Evolutionary conservation across 2,113 vertebrate genomes (phyloP), one percentile per base, ranked within the genome.

Genomic region (Prinia subflava): DNA sequence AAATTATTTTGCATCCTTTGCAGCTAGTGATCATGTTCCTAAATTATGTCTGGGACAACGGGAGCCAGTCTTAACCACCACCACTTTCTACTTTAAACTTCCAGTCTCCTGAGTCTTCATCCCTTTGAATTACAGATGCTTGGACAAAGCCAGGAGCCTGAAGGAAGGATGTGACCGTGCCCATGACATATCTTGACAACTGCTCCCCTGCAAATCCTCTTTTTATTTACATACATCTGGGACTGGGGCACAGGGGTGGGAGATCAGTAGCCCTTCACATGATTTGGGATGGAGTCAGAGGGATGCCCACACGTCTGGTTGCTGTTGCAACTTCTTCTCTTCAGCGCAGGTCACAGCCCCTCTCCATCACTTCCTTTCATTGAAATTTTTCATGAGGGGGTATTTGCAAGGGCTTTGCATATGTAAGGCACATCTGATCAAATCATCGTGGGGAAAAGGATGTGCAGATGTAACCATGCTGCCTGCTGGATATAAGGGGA

Each of bases 401-500:
- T 68, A 42, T 91, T 64, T 68, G 52, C 53, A 79, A 87, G n/a
- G n/a, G 52, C 55, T 91, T 82, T 91, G 65, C 78, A 56, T 47
- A 23, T n/a, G 56, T n/a, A 55, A 55, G 24, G 37, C 41, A 62
- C 76, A 67, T 30, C 49, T 70, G 78, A 59, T 41, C 21, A 9
- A 75, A 79, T 49, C 47, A 12, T 17, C 7, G 46, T 53, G 46
- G 46, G 37, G 65, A 41, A 89, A 56, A 91, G 41, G 44, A 65
- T 52, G 4, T 31, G n/a, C n/a, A 75, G 65, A 65, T 78, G 33
- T 57, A 64, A 69, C 47, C 1, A 0, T 35, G 59, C 64, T 89
- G 59, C 42, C 59, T 62, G 64, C 27, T 84, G 68, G 19, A 41
- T 67, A 63, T 55, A 46, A 84, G 47, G 37, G 37, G 55, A 49